A percentile compares a stretch with the other conserved stretches of the same genome.
Evolutionary conservation across 30 jellyfish, hydroid and myxozoan species (phyloP).

Genomic region (Aurelia sp.): DNA sequence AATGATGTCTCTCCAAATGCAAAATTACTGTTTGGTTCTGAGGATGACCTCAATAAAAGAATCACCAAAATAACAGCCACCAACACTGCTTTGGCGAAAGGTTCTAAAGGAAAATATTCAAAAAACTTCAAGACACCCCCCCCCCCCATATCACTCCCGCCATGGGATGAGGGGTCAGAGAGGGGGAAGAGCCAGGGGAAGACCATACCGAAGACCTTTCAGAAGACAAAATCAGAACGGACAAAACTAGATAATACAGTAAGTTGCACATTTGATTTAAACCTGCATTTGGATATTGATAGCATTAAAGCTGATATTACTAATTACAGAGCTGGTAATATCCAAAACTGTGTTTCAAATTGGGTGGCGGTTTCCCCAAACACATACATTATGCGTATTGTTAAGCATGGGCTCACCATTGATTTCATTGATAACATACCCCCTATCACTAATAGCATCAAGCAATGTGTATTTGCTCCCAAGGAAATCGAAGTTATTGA

Average conservation of each 20-base stretch:
- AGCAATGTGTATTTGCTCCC: slow-evolving; percentile 12
- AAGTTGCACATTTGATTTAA: not conserved
- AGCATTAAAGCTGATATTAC: not conserved
- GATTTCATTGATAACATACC: slow-evolving; percentile 24
- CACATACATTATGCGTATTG: slow-evolving; percentile 23
- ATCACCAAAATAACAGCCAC: slow-evolving; percentile 20
- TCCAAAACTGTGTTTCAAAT: slow-evolving; percentile 9
- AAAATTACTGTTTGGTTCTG: slow-evolving; percentile 7
- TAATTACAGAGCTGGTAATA: slow-evolving; percentile 16
- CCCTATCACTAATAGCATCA: not conserved
- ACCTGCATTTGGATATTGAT: slow-evolving; percentile 6
- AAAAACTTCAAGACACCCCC: slow-evolving; percentile 24
- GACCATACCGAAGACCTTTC: slow-evolving; percentile 28
- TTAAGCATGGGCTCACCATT: slow-evolving; percentile 37
- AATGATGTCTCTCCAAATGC: slow-evolving; percentile 31
- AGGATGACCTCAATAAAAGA: slow-evolving; percentile 27
- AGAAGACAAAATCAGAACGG: not conserved
- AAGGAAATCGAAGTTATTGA: slow-evolving; percentile 13
- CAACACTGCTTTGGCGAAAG: slow-evolving; percentile 26
- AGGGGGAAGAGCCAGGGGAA: slow-evolving; percentile 53
- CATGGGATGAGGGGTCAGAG: slow-evolving; percentile 44
- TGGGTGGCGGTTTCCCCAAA: slow-evolving; percentile 17
- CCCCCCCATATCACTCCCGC: slow-evolving; percentile 26
- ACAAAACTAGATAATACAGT: slow-evolving; percentile 4
- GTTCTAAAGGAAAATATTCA: not conserved